Base-by-base conservation (phyloP, 2,888 invertebrate genomes). In the Morpho helenor region DNA sequence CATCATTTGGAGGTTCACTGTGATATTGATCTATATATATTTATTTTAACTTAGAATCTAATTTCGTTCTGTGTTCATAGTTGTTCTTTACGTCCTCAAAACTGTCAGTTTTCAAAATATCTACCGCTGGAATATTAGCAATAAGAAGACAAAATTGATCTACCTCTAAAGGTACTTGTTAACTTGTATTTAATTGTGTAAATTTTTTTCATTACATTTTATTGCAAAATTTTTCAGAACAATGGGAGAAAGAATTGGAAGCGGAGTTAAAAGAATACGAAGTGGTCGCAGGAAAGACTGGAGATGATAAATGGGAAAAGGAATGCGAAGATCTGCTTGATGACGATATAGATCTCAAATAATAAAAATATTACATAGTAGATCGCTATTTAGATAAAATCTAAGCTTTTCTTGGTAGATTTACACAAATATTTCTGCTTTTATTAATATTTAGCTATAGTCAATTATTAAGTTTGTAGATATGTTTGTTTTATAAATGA, bases 231-330 rank as follows among this genome's bases (percentile, higher is more conserved):
- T 52, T 87, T 86, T 91, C 95, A 94, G 96, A 97, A 87, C 97
- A 98, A 92, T 98, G 98, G 97, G 98, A 98, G 91, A 96, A 96
- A 81, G 98, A 98, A 87, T 91, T 98, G 77, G 98, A 98, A 80
- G 97, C 97, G 52, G 98, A 98, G 88, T 92, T 98, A 70, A 97
- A 97, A 83, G 98, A 98, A 81, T 98, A 96, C 85, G 98, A 98
- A 87, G 96, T 98, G 70, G 97, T 98, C 48, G 88, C 87, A 0
- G 88, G 85, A 41, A 87, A 87, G 69, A 75, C 79, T 2, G 76
- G 69, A 1, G 87, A 87, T 55, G 92, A 92, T 66, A 92, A 92
- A 66, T 93, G 94, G 92, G 95, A 95, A 79, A 92, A 93, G 64
- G 94, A 95, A 73, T 94, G 95, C 71, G 93, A 94, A 67, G 93